phyloP scores from a whole-genome alignment of 1,140 invertebrate genomes.

The Zophobas morio region DNA sequence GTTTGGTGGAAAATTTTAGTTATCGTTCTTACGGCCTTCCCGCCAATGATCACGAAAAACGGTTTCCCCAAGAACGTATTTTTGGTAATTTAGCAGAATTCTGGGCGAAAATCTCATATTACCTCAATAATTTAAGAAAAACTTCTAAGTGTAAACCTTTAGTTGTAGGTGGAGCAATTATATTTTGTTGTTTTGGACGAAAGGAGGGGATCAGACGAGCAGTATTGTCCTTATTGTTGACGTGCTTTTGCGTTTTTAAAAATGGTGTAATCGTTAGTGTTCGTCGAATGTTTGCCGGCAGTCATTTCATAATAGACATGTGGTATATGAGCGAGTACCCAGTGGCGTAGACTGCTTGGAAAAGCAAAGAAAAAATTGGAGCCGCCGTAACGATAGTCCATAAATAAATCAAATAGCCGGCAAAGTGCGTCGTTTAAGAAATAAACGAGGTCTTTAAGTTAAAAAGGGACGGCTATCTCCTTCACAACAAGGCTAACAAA shows the following conservation, averaged over 20 bases:
- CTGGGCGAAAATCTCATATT: too few relatives aligned
- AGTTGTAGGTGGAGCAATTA: too few relatives aligned
- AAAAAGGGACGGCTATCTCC: slow-evolving; percentile 40
- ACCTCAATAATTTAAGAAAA: too few relatives aligned
- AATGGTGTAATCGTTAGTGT: neutral
- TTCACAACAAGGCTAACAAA: slow-evolving; percentile 42
- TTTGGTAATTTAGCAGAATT: too few relatives aligned
- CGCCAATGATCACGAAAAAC: too few relatives aligned
- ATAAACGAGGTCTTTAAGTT: slow-evolving; percentile 43
- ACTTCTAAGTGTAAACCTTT: too few relatives aligned
- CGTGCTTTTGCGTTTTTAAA: neutral
- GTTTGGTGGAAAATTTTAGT: too few relatives aligned
- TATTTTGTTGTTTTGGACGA: too few relatives aligned
- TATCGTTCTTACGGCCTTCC: too few relatives aligned
- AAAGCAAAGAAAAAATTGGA: slow-evolving; percentile 9
- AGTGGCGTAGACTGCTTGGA: slow-evolving; percentile 9
- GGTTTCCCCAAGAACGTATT: too few relatives aligned
- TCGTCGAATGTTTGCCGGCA: neutral
- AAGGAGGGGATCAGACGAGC: too few relatives aligned
- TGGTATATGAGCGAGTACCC: slow-evolving; percentile 9
- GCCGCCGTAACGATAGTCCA: slow-evolving; percentile 20
- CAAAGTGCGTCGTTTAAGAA: slow-evolving; percentile 41
- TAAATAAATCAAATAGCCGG: slow-evolving; percentile 34
- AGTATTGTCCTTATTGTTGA: neutral
- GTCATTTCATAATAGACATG: slow-evolving; percentile 24